Evolutionary conservation across 2,113 vertebrate genomes (phyloP).

Genomic region (Dasyurus viverrinus): DNA sequence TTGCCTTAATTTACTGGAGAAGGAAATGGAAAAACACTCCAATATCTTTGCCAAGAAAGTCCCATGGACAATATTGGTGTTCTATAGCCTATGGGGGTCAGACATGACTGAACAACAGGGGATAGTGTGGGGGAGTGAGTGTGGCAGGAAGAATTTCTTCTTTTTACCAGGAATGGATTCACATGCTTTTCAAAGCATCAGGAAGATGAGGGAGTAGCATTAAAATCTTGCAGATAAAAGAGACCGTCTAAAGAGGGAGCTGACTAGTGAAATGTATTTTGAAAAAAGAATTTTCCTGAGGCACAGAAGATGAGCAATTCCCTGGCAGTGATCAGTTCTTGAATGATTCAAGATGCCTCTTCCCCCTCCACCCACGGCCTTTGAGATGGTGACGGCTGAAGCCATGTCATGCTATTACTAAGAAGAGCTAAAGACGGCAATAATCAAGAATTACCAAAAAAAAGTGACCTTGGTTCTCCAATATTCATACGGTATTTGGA

Average conservation of each 20-base stretch:
- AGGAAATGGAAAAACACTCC: background rate
- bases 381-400: background rate
- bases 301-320: background rate
- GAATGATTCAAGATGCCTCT: background rate
- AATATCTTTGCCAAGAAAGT: background rate
- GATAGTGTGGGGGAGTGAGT: background rate
- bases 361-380: background rate
- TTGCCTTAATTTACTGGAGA: background rate
- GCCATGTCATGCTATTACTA: background rate
- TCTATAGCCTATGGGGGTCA: background rate
- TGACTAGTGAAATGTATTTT: background rate
- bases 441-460: background rate
- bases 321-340: background rate
- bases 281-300: background rate
- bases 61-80: background rate
- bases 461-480: background rate
- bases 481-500: background rate
- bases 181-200: background rate
- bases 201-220: background rate
- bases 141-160: background rate
- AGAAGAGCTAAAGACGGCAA: background rate
- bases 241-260: background rate
- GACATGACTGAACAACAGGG: background rate
- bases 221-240: background rate
- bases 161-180: background rate